Base-by-base conservation (phyloP, 2,797 vertebrate species). In the Pagetopsis macropterus region DNA sequence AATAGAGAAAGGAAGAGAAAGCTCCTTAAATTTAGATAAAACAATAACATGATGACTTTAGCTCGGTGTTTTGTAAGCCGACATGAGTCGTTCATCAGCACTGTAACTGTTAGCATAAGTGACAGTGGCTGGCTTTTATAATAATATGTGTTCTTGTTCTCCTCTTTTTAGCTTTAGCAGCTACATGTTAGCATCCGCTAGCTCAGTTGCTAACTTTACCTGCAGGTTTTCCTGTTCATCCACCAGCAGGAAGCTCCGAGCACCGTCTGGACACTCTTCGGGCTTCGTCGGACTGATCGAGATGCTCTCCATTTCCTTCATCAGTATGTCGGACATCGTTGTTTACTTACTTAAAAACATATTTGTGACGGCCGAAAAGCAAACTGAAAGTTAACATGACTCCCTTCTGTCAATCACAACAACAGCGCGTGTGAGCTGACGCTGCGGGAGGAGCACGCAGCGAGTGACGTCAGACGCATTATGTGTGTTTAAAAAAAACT, bases 161-260 rank as follows among this genome's bases (percentile, higher is more conserved):
- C 31, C 11, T 48, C 49, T 63, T 65, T 16, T 54, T 84, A 88
- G 84, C 83, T 13, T 37, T 75, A 76, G 82, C 76, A 21, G 87
- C 87, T 88, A 88, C 9, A 3, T 12, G 83, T 71, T 91, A 92
- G 80, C 88, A 61, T 15, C 31, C 6, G 15, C 71, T 86, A 78
- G 79, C 77, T 69, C 56, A 44, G 58, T n/a, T 79, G 90, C 88
- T 81, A 76, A 89, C 81, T 88, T 89, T 90, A 95, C 95, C 95
- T 94, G 89, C 65, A 96, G 90, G 77, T 88, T 93, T 89, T 96
- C 94, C 8, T 94, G 94, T 59, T 95, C 94, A 43, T 95, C 92
- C 70, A 96, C 93, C 64, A 95, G 51, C 40, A 96, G 93, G 74
- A 95, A 95, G 87, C 94, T 95, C 62, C 78, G 78, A 52, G 33